These are phyloP conservation scores for Drosophila mauritiana DNA, from an alignment of 1,140 invertebrate species.

Conservation along the genomic window DNA sequence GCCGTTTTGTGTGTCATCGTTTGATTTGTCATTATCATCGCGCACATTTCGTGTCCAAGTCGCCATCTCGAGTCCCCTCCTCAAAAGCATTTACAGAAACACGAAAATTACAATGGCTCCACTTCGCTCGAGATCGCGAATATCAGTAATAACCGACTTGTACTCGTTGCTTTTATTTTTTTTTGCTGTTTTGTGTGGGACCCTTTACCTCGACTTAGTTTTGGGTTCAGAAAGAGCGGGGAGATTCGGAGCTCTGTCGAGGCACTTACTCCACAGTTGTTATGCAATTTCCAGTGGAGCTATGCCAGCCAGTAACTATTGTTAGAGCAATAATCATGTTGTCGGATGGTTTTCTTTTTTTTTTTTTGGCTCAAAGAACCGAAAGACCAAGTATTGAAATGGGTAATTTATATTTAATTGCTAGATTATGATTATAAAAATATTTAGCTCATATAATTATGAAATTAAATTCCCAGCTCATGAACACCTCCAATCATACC, in stretches of 20 bases:
- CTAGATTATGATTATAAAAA: background rate
- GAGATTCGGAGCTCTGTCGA: background rate
- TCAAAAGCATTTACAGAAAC: constrained; percentile 62
- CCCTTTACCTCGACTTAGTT: constrained; percentile 18
- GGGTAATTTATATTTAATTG: background rate
- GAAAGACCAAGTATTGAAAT: too few species aligned
- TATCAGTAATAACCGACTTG: constrained; percentile 77
- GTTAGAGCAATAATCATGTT: constrained; percentile 35
- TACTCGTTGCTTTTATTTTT: constrained; percentile 11
- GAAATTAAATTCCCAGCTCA: background rate
- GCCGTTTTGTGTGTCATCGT: constrained; percentile 80
- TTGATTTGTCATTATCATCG: constrained; percentile 83
- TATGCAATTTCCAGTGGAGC: constrained; percentile 30
- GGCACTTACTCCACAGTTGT: constrained; percentile 27
- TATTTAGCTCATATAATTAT: background rate
- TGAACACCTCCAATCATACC: constrained; percentile 1
- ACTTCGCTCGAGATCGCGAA: constrained; percentile 44
- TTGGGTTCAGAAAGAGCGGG: background rate
- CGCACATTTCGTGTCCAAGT: constrained; percentile 57
- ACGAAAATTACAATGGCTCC: constrained; percentile 76
- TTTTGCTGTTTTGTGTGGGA: constrained; percentile 59
- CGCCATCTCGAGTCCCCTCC: constrained; percentile 23
- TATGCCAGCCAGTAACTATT: constrained; percentile 24
- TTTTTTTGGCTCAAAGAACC: background rate
- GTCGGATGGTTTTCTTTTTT: constrained; percentile 11